phyloP scores from a whole-genome alignment of 2,113 vertebrate genomes.

The Lucifuga dentata region DNA sequence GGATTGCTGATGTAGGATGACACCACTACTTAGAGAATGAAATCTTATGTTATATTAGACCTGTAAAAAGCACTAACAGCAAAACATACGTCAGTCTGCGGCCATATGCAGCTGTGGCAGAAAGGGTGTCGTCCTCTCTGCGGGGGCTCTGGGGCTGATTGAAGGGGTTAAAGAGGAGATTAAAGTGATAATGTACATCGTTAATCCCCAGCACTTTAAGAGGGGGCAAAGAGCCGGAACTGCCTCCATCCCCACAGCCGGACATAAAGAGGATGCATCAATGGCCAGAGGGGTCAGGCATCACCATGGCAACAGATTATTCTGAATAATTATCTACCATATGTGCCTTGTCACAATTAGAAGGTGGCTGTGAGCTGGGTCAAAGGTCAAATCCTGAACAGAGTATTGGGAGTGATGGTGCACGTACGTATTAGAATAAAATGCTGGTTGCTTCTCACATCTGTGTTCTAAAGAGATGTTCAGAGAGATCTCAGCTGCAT shows the following conservation, averaged over 20 bases:
- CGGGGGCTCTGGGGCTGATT: slow-evolving; percentile 29
- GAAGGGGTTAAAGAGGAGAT: slow-evolving; percentile 77
- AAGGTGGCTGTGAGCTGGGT: slow-evolving; percentile 59
- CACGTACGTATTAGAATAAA: neutral
- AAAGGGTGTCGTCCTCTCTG: slow-evolving; percentile 18
- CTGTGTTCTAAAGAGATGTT: slow-evolving; percentile 37
- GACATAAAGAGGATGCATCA: slow-evolving; percentile 43
- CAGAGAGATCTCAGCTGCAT: slow-evolving; percentile 13
- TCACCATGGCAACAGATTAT: slow-evolving; percentile 73
- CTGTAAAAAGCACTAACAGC: slow-evolving; percentile 32
- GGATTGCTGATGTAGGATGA: slow-evolving; percentile 57
- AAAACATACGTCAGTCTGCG: slow-evolving; percentile 35
- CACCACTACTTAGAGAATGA: slow-evolving; percentile 46
- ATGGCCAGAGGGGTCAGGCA: slow-evolving; percentile 45
- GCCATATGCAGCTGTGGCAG: slow-evolving; percentile 42
- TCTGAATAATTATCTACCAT: slow-evolving; percentile 73
- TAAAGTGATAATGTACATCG: slow-evolving; percentile 78
- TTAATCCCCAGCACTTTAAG: slow-evolving; percentile 73
- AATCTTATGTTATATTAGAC: slow-evolving; percentile 45
- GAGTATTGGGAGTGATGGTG: slow-evolving; percentile 33
- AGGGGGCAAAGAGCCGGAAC: slow-evolving; percentile 59
- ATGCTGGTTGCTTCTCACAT: slow-evolving; percentile 41
- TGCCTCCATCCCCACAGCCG: slow-evolving; percentile 38
- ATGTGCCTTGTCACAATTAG: slow-evolving; percentile 76
- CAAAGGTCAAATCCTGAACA: slow-evolving; percentile 66